phyloP scores from a whole-genome alignment of 2,888 invertebrate species.

The Drosophila anomelani region DNA sequence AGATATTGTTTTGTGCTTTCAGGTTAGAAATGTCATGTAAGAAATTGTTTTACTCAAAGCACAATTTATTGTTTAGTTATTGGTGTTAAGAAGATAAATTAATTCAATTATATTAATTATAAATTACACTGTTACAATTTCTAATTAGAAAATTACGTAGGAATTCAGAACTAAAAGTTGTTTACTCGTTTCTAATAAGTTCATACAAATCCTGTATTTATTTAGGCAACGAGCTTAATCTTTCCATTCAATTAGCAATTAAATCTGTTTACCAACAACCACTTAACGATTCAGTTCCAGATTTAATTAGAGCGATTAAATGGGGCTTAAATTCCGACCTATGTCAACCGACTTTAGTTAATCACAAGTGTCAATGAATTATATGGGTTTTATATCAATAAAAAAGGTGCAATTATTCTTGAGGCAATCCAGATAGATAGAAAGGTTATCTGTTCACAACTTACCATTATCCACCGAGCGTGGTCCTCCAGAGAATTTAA shows the following conservation, averaged over 20 bases:
- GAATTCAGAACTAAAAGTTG: neutral
- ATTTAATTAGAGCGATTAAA: neutral
- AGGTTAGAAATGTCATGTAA: no score
- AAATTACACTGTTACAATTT: no score
- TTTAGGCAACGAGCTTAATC: neutral
- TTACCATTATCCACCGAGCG: conserved; percentile 89
- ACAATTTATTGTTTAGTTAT: no score
- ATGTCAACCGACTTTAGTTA: neutral
- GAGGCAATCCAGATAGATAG: neutral
- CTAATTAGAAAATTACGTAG: no score
- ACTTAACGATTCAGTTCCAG: neutral
- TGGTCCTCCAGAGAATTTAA: conserved; percentile 88
- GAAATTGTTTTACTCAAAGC: no score
- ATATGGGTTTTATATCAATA: neutral
- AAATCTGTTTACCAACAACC: neutral
- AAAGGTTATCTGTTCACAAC: neutral
- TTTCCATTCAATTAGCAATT: neutral
- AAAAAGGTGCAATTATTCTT: neutral
- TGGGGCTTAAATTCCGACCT: neutral
- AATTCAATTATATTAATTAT: no score
- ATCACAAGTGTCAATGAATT: neutral
- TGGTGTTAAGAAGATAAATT: no score
- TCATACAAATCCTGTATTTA: neutral
- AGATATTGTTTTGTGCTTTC: no score
- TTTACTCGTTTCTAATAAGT: neutral